A percentile compares a stretch with the other conserved stretches of the same genome.
Evolutionary conservation across 2,888 invertebrate genomes (phyloP).

Genomic region (Brachycybe producta): DNA sequence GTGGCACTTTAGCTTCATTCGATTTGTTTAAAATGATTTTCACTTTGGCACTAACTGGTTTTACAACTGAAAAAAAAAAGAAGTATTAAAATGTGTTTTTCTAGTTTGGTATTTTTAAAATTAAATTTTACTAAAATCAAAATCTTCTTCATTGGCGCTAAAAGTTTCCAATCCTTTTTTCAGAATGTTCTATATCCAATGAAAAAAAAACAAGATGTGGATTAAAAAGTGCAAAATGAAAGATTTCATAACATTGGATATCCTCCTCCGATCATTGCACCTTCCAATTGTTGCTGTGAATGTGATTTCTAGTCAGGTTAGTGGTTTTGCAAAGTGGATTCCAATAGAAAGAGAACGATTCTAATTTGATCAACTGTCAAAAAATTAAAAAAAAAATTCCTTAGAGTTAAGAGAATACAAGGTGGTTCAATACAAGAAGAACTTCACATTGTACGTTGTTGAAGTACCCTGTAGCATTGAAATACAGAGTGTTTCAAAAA

Average conservation of each 20-base stretch:
- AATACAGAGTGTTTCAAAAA: too few species aligned
- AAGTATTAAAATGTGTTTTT: not conserved
- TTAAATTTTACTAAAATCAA: constrained; percentile 57
- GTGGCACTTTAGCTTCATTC: constrained; percentile 35
- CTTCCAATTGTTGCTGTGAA: constrained; percentile 43
- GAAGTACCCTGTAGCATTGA: not conserved
- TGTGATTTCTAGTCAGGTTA: constrained; percentile 30
- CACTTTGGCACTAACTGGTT: constrained; percentile 62
- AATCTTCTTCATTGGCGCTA: constrained; percentile 59
- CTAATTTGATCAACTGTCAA: constrained; percentile 51
- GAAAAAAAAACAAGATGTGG: constrained; percentile 8
- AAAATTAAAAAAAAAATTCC: too few species aligned
- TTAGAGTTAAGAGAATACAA: too few species aligned
- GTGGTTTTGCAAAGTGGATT: constrained; percentile 43
- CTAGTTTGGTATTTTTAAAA: not conserved
- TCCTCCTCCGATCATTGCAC: too few species aligned
- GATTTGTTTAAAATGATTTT: constrained; percentile 60
- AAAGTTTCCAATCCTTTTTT: constrained; percentile 59
- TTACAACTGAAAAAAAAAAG: constrained; percentile 45
- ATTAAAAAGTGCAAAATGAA: constrained; percentile 1
- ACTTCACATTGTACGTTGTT: too few species aligned
- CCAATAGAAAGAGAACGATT: constrained; percentile 64
- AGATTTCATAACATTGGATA: too few species aligned
- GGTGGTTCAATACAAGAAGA: too few species aligned
- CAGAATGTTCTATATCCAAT: constrained; percentile 48